Conservation (phyloP, 1,140 invertebrate species). For the Hylaeus volcanicus region DNA sequence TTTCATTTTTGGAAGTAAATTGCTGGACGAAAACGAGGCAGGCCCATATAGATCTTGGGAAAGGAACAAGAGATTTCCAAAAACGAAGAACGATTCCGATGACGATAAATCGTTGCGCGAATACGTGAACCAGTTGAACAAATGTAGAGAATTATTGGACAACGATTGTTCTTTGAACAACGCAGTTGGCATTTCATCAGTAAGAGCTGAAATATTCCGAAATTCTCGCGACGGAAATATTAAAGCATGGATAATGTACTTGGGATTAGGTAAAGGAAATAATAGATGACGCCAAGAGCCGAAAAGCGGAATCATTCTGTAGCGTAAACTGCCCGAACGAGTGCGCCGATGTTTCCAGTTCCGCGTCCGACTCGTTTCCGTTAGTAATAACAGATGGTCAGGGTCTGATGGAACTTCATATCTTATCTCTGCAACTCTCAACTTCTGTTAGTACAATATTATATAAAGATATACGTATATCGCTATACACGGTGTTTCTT, state of each 20-base stretch:
- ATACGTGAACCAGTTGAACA: conserved; percentile 15
- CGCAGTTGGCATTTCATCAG: neutral
- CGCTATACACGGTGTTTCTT: neutral
- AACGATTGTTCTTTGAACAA: no score
- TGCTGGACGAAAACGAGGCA: neutral
- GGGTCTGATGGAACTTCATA: conserved; percentile 72
- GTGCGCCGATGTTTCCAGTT: neutral
- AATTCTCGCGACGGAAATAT: no score
- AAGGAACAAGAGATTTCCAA: fast-evolving
- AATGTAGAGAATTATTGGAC: conserved; percentile 7
- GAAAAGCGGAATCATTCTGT: conserved; percentile 16
- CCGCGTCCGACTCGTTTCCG: conserved; percentile 20
- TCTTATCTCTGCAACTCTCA: conserved; percentile 67
- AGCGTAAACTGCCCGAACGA: conserved; percentile 33
- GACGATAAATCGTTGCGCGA: neutral
- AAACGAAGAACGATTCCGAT: neutral
- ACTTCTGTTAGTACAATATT: conserved; percentile 59
- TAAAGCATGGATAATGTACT: neutral
- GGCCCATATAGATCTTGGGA: neutral
- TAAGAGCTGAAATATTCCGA: conserved; percentile 4
- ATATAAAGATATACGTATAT: neutral
- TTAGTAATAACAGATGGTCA: conserved; percentile 57
- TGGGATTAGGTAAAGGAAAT: conserved; percentile 7
- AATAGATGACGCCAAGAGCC: neutral
- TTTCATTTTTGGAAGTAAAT: conserved; percentile 8